A percentile compares a stretch with the other conserved stretches of the same genome.
phyloP scores from a whole-genome alignment of 1,140 invertebrate genomes.

The Diabrotica undecimpunctata region DNA sequence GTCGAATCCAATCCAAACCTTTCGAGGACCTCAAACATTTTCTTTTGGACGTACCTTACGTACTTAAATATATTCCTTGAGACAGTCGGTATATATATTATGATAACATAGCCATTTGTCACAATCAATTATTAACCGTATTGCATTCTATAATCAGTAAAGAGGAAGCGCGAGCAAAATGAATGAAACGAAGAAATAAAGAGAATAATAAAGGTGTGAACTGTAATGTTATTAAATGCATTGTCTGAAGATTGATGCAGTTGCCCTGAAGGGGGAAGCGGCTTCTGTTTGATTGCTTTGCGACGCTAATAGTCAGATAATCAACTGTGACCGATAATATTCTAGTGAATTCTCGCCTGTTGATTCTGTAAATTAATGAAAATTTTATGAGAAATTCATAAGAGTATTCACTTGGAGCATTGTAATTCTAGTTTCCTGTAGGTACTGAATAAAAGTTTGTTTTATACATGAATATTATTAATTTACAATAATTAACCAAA shows the following conservation, averaged over 20 bases:
- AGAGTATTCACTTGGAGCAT: too few relatives aligned
- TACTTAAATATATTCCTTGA: too few relatives aligned
- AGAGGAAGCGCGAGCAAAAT: background rate
- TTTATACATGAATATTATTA: too few relatives aligned
- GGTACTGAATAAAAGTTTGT: too few relatives aligned
- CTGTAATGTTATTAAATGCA: slow-evolving; percentile 24
- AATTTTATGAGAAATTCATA: background rate
- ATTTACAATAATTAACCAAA: too few relatives aligned
- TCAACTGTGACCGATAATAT: slow-evolving; percentile 23
- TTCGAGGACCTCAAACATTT: too few relatives aligned
- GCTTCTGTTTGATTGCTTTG: slow-evolving; percentile 28
- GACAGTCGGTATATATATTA: too few relatives aligned
- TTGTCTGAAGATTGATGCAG: slow-evolving; percentile 27
- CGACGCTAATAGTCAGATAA: slow-evolving; percentile 24
- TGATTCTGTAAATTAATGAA: background rate
- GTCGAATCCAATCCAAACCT: too few relatives aligned
- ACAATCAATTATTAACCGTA: background rate
- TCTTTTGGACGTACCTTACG: too few relatives aligned
- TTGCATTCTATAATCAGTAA: background rate
- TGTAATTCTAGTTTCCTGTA: too few relatives aligned
- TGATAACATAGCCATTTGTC: background rate
- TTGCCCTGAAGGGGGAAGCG: slow-evolving; percentile 21
- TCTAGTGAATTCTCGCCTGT: slow-evolving; percentile 3
- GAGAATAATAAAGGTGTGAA: slow-evolving; percentile 22
- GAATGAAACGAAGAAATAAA: slow-evolving; percentile 1